Base-by-base conservation (phyloP, 2,113 vertebrate genomes). In the Dipodomys spectabilis region DNA sequence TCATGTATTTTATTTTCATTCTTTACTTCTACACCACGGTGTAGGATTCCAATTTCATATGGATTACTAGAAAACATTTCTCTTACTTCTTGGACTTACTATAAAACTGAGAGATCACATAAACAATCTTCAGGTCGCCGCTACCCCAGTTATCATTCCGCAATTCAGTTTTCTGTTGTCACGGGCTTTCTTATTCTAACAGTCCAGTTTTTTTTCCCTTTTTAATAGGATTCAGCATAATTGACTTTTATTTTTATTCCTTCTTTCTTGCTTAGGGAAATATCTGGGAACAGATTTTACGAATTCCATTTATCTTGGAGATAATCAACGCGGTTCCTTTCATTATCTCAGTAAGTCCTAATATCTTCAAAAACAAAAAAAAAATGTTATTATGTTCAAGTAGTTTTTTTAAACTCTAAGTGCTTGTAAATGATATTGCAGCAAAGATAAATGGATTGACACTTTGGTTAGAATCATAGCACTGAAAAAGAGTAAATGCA, bases 281-380 rank as follows among this genome's bases (percentile, higher is more conserved):
- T 96, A 98, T 99, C 92, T 98, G 98, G 98, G 98, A 99, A 94
- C 98, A 99, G 97, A 98, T 98, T 95, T 97, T 99, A 95, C 97
- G 98, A 94, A 98, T 99, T 97, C 98, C 98, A 23, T 99, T 99
- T 96, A 98, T 99, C 69, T 96, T 99, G 97, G 99, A 99, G 98
- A 98, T 99, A 96, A 98, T 99, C 93, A 98, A 99, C 94, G 98
- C 98, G 6, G 98, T 99, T 87, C 99, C 99, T 73, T 99, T 99
- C 97, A 98, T 98, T 95, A 98, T 99, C 95, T 98, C 98, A 95
- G 98, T 99, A 98, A 98, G 97, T 95, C 11, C 69, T 87, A 83
- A 86, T 32, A 49, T 75, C 82, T 91, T 82, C 44, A 85, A 91
- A 60, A 28, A 82, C 22, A 13, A 65, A 12, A 49, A 49, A 49